These are phyloP conservation scores for Centropyge bicolor DNA, from an alignment of 2,797 vertebrate species.

Conservation along the genomic window DNA sequence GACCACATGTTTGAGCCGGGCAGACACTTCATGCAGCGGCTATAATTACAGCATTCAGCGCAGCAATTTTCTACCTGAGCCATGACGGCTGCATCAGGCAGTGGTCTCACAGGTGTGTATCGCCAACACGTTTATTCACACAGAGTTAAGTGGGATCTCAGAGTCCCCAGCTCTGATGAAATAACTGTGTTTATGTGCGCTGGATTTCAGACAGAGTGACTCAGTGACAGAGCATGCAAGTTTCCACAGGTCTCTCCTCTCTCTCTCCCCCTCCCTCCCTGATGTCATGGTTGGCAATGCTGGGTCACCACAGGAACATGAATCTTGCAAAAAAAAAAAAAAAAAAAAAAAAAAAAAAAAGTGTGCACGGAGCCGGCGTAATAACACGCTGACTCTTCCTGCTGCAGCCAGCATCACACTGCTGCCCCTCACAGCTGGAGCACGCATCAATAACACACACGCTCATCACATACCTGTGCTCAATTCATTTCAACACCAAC, in stretches of 20 bases:
- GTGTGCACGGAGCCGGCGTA: slow-evolving; percentile 43
- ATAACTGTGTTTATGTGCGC: slow-evolving; percentile 73
- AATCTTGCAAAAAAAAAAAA: slow-evolving; percentile 43
- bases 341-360: slow-evolving; percentile 34
- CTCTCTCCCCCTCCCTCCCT: slow-evolving; percentile 52
- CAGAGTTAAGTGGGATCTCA: slow-evolving; percentile 35
- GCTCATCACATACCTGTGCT: background rate
- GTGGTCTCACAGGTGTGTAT: slow-evolving; percentile 45
- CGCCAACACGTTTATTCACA: slow-evolving; percentile 17
- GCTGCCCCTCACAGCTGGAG: slow-evolving; percentile 10
- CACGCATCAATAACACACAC: background rate
- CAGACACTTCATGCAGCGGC: background rate
- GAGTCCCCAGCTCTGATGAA: slow-evolving; percentile 56
- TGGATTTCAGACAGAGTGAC: slow-evolving; percentile 77
- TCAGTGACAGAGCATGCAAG: slow-evolving; percentile 81
- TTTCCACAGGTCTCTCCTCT: slow-evolving; percentile 81
- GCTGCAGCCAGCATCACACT: slow-evolving; percentile 16
- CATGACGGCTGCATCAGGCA: slow-evolving; percentile 35
- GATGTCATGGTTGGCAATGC: slow-evolving; percentile 77
- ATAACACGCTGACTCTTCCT: slow-evolving; percentile 43
- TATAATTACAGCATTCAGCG: slow-evolving; percentile 31
- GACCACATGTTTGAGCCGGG: slow-evolving; percentile 3
- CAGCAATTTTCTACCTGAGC: slow-evolving; percentile 34
- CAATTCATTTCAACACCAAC: slow-evolving; percentile 5
- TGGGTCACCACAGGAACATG: slow-evolving; percentile 73